These are phyloP conservation scores for Sitobion miscanthi DNA, from an alignment of 1,140 invertebrate species.

Conservation along the genomic window DNA sequence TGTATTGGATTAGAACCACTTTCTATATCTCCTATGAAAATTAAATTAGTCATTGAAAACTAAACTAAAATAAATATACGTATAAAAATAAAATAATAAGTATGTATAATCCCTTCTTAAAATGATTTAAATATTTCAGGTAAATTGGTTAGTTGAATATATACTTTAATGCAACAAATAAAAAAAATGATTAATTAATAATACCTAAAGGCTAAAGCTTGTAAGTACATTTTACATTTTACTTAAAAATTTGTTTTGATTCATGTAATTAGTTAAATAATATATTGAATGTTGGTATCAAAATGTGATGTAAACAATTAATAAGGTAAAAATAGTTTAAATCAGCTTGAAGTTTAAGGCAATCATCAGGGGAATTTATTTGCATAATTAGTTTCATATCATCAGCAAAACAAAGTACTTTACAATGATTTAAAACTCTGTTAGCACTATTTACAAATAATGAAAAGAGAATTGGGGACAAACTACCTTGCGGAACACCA, in stretches of 20 bases:
- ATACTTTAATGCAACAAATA: background rate
- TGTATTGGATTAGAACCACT: background rate
- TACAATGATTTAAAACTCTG: too few species aligned
- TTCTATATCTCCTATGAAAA: background rate
- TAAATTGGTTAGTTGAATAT: constrained; percentile 18
- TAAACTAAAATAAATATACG: background rate
- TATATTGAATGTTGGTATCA: background rate
- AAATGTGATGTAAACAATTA: background rate
- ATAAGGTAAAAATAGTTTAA: too few species aligned
- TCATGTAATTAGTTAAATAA: background rate
- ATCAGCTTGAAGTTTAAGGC: too few species aligned
- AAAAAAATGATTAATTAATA: background rate
- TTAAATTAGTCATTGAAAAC: background rate
- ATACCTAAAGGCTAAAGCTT: background rate
- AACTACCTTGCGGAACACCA: too few species aligned
- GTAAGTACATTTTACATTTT: background rate
- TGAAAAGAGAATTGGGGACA: too few species aligned
- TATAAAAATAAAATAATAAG: too few species aligned
- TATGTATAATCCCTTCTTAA: background rate
- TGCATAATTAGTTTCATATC: too few species aligned
- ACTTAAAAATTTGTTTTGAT: background rate
- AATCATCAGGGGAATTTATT: too few species aligned
- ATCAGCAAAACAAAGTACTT: too few species aligned
- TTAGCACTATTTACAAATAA: too few species aligned
- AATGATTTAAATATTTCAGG: background rate